Evolutionary conservation across 2,888 invertebrate genomes (phyloP).

Genomic region (Gnatocerus cornutus): DNA sequence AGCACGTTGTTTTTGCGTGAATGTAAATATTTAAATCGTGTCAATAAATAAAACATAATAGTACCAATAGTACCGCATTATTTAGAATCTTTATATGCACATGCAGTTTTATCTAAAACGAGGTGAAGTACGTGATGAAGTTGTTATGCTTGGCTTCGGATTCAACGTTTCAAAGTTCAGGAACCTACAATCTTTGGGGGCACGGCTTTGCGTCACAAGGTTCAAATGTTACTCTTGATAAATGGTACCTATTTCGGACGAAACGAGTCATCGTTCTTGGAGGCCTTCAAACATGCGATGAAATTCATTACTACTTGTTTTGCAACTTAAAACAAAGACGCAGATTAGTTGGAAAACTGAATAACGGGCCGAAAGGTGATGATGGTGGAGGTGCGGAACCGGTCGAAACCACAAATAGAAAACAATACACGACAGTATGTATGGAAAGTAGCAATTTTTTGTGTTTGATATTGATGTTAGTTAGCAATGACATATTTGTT

Average conservation of each 20-base stretch:
- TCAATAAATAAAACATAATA: not conserved
- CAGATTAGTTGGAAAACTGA: too few relatives aligned
- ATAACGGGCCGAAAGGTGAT: too few relatives aligned
- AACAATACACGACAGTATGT: too few relatives aligned
- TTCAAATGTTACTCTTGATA: conserved; percentile 31
- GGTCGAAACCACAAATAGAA: too few relatives aligned
- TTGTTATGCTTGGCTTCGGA: not conserved
- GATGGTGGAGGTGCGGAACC: too few relatives aligned
- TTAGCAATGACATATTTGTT: too few relatives aligned
- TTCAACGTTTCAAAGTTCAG: conserved; percentile 26
- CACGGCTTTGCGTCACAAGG: conserved; percentile 34
- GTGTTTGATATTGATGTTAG: too few relatives aligned
- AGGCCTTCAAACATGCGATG: not conserved
- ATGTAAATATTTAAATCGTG: conserved; percentile 6
- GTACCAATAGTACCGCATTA: too few relatives aligned
- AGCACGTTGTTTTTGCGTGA: conserved; percentile 35
- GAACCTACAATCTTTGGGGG: conserved; percentile 28
- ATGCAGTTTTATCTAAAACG: not conserved
- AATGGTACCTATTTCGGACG: not conserved
- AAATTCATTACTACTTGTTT: not conserved
- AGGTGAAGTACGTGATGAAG: not conserved
- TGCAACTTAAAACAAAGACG: not conserved
- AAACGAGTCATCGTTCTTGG: conserved; percentile 16
- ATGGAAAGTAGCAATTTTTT: too few relatives aligned
- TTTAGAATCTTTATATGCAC: too few relatives aligned